Percentiles rank a stretch among this genome's conserved stretches.
Evolutionary conservation across 2,888 invertebrate genomes (phyloP).

Genomic region (Drepanosiphum platanoidis): DNA sequence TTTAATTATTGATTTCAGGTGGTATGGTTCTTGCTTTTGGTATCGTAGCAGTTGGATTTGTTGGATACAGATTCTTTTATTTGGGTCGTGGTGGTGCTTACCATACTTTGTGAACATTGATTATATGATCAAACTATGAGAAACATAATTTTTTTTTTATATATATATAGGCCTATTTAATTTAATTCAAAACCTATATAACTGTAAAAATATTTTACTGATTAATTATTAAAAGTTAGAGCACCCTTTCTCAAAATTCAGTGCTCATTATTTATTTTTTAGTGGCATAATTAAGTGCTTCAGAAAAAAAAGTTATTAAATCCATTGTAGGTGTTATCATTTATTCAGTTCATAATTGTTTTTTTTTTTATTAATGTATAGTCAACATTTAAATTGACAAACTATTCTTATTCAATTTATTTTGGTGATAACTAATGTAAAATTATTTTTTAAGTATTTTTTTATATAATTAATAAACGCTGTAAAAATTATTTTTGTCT

Average conservation of each 20-base stretch:
- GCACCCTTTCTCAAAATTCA: slow-evolving; percentile 46
- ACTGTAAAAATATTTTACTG: slow-evolving; percentile 55
- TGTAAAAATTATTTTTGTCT: slow-evolving; percentile 37
- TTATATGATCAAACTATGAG: slow-evolving; percentile 57
- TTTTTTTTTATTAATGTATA: slow-evolving; percentile 38
- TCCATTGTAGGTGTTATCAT: slow-evolving; percentile 43
- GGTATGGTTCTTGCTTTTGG: slow-evolving; percentile 55
- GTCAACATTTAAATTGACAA: slow-evolving; percentile 38
- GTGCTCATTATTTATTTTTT: slow-evolving; percentile 55
- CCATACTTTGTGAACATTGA: slow-evolving; percentile 54
- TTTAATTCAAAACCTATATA: slow-evolving; percentile 45
- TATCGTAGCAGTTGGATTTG: slow-evolving; percentile 52
- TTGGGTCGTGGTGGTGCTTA: slow-evolving; percentile 54
- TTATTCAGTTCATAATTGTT: slow-evolving; percentile 40
- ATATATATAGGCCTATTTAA: slow-evolving; percentile 35
- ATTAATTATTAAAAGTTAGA: slow-evolving; percentile 43
- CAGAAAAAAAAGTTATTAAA: slow-evolving; percentile 16
- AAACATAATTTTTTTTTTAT: slow-evolving; percentile 44
- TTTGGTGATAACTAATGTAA: slow-evolving; percentile 61
- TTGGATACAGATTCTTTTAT: slow-evolving; percentile 56
- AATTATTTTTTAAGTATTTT: slow-evolving; percentile 62
- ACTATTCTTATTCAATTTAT: slow-evolving; percentile 55
- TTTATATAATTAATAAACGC: slow-evolving; percentile 59
- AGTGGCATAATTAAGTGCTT: slow-evolving; percentile 47
- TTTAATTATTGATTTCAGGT: slow-evolving; percentile 34